phyloP scores from a whole-genome alignment of 1,140 invertebrate species.

The Drosophila yakuba region DNA sequence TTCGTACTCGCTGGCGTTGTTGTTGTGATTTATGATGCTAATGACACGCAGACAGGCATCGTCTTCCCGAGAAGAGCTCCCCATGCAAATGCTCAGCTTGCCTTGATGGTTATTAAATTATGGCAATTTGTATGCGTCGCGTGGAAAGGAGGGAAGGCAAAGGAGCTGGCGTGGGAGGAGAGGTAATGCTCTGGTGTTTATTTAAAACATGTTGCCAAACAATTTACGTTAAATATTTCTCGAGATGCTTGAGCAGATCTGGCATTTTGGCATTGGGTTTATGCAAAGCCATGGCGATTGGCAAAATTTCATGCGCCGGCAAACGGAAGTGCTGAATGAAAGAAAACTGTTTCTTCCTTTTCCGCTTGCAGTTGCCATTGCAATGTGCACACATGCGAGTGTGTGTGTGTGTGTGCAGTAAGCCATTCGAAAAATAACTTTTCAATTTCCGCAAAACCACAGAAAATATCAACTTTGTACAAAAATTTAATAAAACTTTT shows the following conservation, averaged over 20 bases:
- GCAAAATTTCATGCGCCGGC: constrained; percentile 64
- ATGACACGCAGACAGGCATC: constrained; percentile 69
- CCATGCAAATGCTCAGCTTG: constrained; percentile 47
- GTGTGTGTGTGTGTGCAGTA: constrained; percentile 48
- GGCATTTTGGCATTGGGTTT: constrained; percentile 22
- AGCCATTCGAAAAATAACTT: constrained; percentile 82
- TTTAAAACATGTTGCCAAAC: constrained; percentile 79
- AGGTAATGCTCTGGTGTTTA: constrained; percentile 57
- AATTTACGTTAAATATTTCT: constrained; percentile 72
- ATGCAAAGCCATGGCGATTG: constrained; percentile 58
- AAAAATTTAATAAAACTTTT: constrained; percentile 84
- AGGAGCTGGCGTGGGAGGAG: not conserved
- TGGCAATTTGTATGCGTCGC: constrained; percentile 80
- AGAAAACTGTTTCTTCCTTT: constrained; percentile 80
- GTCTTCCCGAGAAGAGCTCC: constrained; percentile 16
- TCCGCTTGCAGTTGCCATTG: constrained; percentile 61
- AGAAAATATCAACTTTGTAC: constrained; percentile 83
- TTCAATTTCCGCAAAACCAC: constrained; percentile 83
- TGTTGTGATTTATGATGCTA: constrained; percentile 83
- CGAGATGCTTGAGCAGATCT: constrained; percentile 33
- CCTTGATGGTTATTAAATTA: constrained; percentile 83
- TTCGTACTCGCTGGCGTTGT: constrained; percentile 55
- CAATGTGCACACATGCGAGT: constrained; percentile 13
- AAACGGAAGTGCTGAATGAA: constrained; percentile 72
- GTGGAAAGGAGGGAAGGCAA: not conserved